Conservation (phyloP, 2,888 invertebrate genomes). For the Drosophila paranaensis region DNA sequence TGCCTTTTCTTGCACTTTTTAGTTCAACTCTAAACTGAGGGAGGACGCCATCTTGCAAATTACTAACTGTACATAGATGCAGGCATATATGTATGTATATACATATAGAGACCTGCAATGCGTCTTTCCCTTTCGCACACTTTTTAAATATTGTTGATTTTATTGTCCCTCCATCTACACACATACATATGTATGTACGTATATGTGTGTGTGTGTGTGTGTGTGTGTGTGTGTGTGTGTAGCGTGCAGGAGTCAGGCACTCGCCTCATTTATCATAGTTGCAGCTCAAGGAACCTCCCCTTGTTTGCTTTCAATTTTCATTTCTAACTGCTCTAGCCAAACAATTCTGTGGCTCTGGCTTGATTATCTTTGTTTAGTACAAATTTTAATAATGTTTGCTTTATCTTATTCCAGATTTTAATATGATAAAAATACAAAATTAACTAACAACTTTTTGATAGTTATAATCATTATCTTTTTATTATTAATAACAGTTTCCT, state of each 20-base stretch:
- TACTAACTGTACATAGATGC: conserved; percentile 39
- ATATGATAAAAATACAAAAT: background rate
- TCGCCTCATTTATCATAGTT: conserved; percentile 33
- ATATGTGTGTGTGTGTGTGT: conserved; percentile 5
- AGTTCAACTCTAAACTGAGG: conserved; percentile 11
- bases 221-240: conserved; percentile 6
- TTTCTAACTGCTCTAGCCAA: conserved; percentile 7
- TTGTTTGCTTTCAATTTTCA: conserved; percentile 27
- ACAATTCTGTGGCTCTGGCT: conserved; percentile 14
- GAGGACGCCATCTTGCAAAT: conserved; percentile 60
- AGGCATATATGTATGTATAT: background rate
- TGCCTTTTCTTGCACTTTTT: conserved; percentile 37
- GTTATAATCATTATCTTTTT: background rate
- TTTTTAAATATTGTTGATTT: conserved; percentile 43
- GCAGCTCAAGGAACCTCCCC: conserved; percentile 4
- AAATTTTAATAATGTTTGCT: background rate
- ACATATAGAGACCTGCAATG: conserved; percentile 30
- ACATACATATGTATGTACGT: no score
- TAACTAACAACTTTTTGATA: background rate
- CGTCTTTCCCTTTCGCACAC: conserved; percentile 20
- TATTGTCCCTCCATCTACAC: conserved; percentile 29
- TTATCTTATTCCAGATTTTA: background rate
- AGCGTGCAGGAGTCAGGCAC: background rate
- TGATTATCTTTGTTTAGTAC: conserved; percentile 14
- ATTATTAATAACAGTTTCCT: background rate